Evolutionary conservation across 2,888 invertebrate genomes (phyloP).

Genomic region (Prosapia bicincta): DNA sequence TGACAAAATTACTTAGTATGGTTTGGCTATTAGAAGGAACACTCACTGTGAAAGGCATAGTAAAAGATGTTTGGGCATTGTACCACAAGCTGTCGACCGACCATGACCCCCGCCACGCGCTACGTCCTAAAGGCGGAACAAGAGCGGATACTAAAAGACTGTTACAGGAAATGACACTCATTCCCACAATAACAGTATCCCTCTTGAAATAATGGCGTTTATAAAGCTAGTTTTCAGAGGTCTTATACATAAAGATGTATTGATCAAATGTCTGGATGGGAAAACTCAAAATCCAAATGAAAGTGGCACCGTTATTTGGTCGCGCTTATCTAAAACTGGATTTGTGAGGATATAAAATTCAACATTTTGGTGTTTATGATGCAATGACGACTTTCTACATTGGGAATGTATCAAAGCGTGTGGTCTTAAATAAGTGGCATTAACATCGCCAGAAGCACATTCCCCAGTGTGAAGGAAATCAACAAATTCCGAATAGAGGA

Average conservation of each 20-base stretch:
- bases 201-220: background rate
- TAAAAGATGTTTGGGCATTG: constrained; percentile 39
- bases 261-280: background rate
- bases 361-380: too few relatives aligned
- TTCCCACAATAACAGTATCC: background rate
- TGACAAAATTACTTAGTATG: constrained; percentile 37
- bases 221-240: background rate
- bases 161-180: background rate
- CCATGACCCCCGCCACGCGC: constrained; percentile 35
- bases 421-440: too few relatives aligned
- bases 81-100: constrained; percentile 37
- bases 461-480: constrained; percentile 1
- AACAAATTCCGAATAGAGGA: constrained; percentile 4
- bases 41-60: constrained; percentile 35
- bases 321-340: constrained; percentile 7
- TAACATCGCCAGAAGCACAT: constrained; percentile 15
- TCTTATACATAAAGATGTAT: background rate
- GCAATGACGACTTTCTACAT: too few relatives aligned
- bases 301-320: constrained; percentile 12
- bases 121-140: constrained; percentile 33
- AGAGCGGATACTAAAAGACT: constrained; percentile 36
- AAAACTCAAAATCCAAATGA: background rate
- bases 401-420: too few relatives aligned
- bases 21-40: constrained; percentile 37
- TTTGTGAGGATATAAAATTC: constrained; percentile 11